A percentile compares a stretch with the other conserved stretches of the same genome.
Conservation (phyloP, 2,113 vertebrate genomes). For the Symphodus melops region DNA sequence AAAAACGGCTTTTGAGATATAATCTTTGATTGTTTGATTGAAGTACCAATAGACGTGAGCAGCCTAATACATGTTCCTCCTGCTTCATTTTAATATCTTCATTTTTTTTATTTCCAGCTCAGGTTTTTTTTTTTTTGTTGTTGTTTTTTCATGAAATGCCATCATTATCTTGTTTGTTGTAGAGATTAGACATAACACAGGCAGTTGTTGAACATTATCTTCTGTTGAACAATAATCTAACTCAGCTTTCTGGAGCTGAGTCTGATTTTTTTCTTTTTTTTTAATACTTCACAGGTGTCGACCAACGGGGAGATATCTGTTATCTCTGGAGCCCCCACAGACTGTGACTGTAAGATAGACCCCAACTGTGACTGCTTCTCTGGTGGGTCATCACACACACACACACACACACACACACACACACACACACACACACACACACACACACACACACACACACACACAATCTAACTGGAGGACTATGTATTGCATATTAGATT, state of each 20-base stretch:
- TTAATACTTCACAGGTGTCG: constrained; percentile 83
- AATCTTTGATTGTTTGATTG: constrained; percentile 6
- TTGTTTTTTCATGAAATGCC: constrained; percentile 20
- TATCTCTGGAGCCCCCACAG: constrained; percentile 92
- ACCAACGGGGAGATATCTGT: constrained; percentile 95
- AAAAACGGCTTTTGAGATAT: constrained; percentile 12
- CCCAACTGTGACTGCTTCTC: constrained; percentile 98
- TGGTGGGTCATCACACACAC: constrained; percentile 81
- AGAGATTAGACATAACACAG: constrained; percentile 28
- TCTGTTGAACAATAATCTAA: constrained; percentile 24
- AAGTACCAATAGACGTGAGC: neutral
- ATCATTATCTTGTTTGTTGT: constrained; percentile 33
- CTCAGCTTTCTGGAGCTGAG: neutral
- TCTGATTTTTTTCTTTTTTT: constrained; percentile 20
- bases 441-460: constrained; percentile 14
- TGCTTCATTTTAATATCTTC: neutral
- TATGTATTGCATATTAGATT: constrained; percentile 56
- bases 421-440: neutral
- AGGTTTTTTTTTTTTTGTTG: neutral
- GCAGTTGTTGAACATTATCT: constrained; percentile 27
- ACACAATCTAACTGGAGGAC: constrained; percentile 36
- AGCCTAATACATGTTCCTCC: neutral
- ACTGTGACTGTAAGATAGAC: constrained; percentile 99
- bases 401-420: constrained; percentile 37
- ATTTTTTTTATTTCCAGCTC: constrained; percentile 18